These are phyloP conservation scores for Pionites leucogaster DNA, from an alignment of 2,113 vertebrate genomes.

Conservation along the genomic window DNA sequence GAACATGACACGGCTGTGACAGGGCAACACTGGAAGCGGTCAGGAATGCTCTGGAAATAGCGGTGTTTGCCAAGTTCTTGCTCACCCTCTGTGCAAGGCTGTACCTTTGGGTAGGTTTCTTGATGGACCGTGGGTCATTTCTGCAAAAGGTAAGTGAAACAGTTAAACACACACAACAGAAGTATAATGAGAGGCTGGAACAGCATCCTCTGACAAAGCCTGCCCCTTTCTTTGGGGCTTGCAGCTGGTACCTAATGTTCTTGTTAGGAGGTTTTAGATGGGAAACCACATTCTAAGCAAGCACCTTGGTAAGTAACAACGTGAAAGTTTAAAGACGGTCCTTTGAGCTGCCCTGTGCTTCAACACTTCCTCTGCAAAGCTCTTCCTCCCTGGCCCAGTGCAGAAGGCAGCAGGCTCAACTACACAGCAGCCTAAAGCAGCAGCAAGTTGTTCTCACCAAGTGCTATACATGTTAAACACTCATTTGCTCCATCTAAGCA, in stretches of 20 bases:
- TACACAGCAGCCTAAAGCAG: slow-evolving; percentile 14
- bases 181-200: background rate
- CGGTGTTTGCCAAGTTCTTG: slow-evolving; percentile 22
- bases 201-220: background rate
- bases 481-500: background rate
- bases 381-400: background rate
- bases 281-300: background rate
- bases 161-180: background rate
- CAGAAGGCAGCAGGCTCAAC: background rate
- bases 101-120: slow-evolving; percentile 25
- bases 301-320: background rate
- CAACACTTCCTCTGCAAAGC: background rate
- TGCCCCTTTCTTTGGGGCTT: background rate
- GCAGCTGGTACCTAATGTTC: background rate
- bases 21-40: background rate
- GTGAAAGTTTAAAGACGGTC: background rate
- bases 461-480: background rate
- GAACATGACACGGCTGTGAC: background rate
- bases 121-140: slow-evolving; percentile 38
- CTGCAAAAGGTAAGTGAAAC: slow-evolving; percentile 31
- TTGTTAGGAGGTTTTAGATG: background rate
- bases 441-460: background rate
- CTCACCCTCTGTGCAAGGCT: slow-evolving; percentile 38
- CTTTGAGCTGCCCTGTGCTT: background rate
- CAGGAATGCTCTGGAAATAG: slow-evolving; percentile 53